Evolutionary conservation across 2,113 vertebrate species (phyloP).

Genomic region (Agapornis roseicollis): DNA sequence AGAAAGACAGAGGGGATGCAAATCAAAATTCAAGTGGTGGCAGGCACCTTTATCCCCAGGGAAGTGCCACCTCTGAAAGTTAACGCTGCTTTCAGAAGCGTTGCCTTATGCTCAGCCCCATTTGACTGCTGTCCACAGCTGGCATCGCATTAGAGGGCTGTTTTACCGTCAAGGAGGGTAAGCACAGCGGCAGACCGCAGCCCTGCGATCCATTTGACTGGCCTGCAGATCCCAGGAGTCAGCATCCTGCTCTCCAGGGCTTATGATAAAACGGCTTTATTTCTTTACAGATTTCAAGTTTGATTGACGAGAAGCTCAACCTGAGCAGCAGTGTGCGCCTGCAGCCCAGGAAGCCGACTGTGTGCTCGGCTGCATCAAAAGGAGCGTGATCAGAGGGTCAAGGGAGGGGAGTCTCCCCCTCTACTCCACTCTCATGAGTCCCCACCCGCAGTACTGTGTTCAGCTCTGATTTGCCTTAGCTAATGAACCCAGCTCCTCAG

Average conservation of each 20-base stretch:
- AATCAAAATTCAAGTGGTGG: not conserved
- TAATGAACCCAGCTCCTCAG: not conserved
- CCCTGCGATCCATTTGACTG: accelerated
- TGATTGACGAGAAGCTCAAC: not conserved
- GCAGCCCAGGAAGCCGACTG: not conserved
- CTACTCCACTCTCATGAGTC: not conserved
- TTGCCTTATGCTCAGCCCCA: not conserved
- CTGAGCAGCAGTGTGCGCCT: not conserved
- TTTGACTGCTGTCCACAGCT: not conserved
- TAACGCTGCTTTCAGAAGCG: accelerated
- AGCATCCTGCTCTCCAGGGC: not conserved
- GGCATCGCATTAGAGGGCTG: accelerated
- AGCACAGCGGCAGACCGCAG: not conserved
- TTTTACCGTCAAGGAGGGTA: not conserved
- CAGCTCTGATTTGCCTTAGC: not conserved
- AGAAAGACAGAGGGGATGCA: not conserved
- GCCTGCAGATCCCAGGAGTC: not conserved
- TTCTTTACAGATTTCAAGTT: not conserved
- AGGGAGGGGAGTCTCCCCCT: not conserved
- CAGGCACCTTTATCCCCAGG: accelerated
- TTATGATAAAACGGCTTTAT: not conserved
- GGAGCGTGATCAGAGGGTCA: not conserved
- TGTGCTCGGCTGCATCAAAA: not conserved
- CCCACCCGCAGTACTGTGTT: not conserved
- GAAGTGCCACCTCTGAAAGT: not conserved